Conservation (phyloP, 92 coral and sea anemone species). For the Plumapathes pennacea region DNA sequence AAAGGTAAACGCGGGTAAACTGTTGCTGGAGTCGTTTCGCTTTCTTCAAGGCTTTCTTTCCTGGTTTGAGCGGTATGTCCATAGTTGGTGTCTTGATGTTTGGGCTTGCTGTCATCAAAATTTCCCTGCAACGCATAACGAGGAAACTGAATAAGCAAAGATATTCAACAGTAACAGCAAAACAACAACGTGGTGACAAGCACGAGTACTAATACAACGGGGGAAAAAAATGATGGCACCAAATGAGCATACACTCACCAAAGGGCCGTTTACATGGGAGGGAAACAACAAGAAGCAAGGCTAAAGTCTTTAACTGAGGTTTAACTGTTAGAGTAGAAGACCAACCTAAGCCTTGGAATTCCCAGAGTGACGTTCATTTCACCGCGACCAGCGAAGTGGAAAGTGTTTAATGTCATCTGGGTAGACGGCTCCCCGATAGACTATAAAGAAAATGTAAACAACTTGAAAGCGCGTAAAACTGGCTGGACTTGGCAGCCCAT, state of each 20-base stretch:
- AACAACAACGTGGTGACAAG: too few relatives aligned
- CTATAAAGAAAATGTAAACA: slow-evolving; percentile 30
- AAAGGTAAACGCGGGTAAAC: slow-evolving; percentile 71
- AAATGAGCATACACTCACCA: too few relatives aligned
- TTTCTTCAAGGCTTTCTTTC: slow-evolving; percentile 69
- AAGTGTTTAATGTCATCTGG: slow-evolving; percentile 97
- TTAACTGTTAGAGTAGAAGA: background rate
- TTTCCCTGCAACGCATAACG: slow-evolving; percentile 54
- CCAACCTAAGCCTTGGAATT: slow-evolving; percentile 92
- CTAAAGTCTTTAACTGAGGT: background rate
- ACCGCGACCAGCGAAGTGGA: slow-evolving; percentile 99
- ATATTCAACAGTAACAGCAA: too few relatives aligned
- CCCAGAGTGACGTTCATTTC: slow-evolving; percentile 98
- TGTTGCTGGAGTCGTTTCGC: slow-evolving; percentile 75
- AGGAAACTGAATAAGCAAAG: background rate
- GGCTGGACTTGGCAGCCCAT: background rate
- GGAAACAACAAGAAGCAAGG: background rate
- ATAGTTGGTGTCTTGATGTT: slow-evolving; percentile 94
- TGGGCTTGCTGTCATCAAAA: slow-evolving; percentile 95
- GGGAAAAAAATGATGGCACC: too few relatives aligned
- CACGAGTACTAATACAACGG: too few relatives aligned
- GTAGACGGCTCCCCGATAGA: slow-evolving; percentile 99
- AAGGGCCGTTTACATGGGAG: too few relatives aligned
- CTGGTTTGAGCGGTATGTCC: slow-evolving; percentile 86
- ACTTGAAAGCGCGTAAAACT: background rate